phyloP scores from a whole-genome alignment of 2,113 vertebrate species.

The Cynocephalus volans region DNA sequence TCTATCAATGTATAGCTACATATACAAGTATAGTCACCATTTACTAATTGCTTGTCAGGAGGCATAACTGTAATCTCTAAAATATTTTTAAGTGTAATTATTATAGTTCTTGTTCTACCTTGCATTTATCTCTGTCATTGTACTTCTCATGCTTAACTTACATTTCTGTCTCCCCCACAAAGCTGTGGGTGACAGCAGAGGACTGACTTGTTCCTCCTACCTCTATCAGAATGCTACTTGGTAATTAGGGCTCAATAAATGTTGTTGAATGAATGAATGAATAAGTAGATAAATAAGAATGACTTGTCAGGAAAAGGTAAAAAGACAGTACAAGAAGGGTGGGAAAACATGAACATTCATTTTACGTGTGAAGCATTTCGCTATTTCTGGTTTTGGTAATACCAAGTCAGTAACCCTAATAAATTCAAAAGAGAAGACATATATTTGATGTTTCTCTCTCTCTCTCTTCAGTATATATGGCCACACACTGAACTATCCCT shows the following conservation, averaged over 20 bases:
- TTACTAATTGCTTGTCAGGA: not conserved
- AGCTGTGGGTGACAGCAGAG: not conserved
- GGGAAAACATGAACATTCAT: not conserved
- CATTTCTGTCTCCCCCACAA: not conserved
- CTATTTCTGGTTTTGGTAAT: not conserved
- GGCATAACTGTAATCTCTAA: not conserved
- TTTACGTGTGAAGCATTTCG: not conserved
- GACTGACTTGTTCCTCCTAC: not conserved
- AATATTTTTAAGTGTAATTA: not conserved
- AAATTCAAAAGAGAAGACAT: not conserved
- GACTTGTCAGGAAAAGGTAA: not conserved
- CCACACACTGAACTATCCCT: not conserved
- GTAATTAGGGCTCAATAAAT: constrained; percentile 9
- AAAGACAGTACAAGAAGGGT: not conserved
- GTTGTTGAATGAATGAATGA: constrained; percentile 18
- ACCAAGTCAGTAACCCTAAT: not conserved
- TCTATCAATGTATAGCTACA: not conserved
- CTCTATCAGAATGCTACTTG: not conserved
- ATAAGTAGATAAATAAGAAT: not conserved
- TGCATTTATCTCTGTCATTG: not conserved
- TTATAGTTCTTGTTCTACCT: not conserved
- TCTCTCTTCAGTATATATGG: not conserved
- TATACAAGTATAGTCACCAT: not conserved
- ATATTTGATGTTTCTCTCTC: not conserved
- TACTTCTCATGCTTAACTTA: not conserved